A percentile compares a stretch with the other conserved stretches of the same genome.
Conservation (phyloP, 2,797 vertebrate genomes). For the Sus cebifrons region DNA sequence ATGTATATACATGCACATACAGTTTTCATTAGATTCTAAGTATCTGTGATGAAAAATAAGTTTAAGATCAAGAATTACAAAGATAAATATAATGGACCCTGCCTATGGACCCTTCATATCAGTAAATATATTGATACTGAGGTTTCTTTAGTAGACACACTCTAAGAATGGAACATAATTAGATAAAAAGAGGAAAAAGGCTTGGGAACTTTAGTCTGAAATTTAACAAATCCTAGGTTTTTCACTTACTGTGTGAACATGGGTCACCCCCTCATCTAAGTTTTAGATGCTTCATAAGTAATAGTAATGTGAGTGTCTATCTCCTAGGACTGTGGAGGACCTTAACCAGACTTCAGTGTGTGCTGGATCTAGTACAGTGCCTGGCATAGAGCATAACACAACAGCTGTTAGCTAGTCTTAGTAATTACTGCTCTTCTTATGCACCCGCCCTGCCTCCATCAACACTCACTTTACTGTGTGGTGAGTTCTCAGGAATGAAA, state of each 20-base stretch:
- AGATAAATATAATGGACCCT: neutral
- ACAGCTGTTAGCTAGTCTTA: too few species aligned
- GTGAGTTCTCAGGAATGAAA: neutral
- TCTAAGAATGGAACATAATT: neutral
- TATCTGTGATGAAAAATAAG: neutral
- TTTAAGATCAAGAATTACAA: constrained; percentile 19
- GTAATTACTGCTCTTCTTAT: neutral
- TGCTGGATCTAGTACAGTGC: neutral
- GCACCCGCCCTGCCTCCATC: neutral
- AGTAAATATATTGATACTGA: neutral
- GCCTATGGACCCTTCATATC: neutral
- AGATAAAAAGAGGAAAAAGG: neutral
- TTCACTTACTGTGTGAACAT: neutral
- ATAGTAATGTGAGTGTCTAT: neutral
- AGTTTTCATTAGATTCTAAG: neutral
- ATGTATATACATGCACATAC: neutral
- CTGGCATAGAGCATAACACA: neutral
- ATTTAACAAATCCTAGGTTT: neutral
- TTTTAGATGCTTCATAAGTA: neutral
- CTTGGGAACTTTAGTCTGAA: neutral
- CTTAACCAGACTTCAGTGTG: neutral
- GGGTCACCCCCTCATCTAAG: neutral
- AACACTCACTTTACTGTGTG: neutral
- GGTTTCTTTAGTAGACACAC: neutral
- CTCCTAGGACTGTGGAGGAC: neutral